Evolutionary conservation across 37 sponge, comb jelly and placozoan genomes (phyloP), one percentile per base, ranked within the genome.

Genomic region (Oopsacas minuta): DNA sequence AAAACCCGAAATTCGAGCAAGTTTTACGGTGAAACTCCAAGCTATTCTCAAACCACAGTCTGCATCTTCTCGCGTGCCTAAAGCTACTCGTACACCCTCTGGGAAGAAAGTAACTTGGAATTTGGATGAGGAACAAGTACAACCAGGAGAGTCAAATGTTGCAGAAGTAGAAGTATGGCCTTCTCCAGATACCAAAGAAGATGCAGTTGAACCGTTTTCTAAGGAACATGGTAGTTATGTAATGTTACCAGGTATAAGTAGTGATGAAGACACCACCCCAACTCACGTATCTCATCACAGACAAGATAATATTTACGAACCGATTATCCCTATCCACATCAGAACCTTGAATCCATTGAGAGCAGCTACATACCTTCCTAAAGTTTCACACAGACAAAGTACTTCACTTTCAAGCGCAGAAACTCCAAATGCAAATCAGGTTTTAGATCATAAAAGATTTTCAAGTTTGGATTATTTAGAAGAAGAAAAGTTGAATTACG

Each of bases 71-170:
- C 75, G 30, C 22, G 28, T 25, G 3, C 7, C 75, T 25, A 61
- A 61, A n/a, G 1, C 75, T 61, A n/a, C 28, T 7, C 20, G 75
- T 3, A 25, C 30, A 3, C 5, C 28, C 28, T 61, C 75, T 25
- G 75, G 75, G 5, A 61, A 61, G 75, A 61, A 61, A 61, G 75
- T 61, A 25, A 61, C 75, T 61, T 61, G 75, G 75, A 61, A 61
- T n/a, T 10, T 61, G 75, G 75, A 61, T 12, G 75, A 61, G 30
- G 75, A 61, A 61, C 75, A 61, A 3, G 22, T 61, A n/a, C 75
- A 61, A 61, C 75, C 75, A 61, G 75, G 75, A 34, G 75, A 61
- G 75, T 61, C 28, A 10, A 10, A 61, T 25, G 75, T 5, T 20
- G 28, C 75, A 25, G 15, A 42, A 42, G 22, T 7, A 20, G 75